Evolutionary conservation across 2,113 vertebrate genomes (phyloP).

Genomic region (Prolemur simus): DNA sequence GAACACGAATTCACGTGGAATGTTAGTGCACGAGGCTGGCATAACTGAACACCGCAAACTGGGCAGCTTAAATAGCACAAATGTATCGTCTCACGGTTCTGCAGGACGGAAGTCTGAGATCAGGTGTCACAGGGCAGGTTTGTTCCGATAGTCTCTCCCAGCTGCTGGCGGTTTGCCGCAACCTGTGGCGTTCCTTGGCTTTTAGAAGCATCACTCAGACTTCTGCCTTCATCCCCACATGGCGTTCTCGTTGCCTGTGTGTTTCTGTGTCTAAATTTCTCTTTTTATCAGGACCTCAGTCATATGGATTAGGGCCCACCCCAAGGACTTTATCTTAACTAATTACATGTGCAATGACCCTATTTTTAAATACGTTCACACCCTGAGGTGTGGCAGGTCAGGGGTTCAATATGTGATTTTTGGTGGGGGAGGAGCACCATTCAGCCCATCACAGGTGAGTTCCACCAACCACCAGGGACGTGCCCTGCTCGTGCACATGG

Average conservation of each 20-base stretch:
- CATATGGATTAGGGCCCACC: background rate
- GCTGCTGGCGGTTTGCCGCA: background rate
- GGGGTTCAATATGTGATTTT: background rate
- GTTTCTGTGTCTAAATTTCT: background rate
- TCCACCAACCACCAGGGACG: background rate
- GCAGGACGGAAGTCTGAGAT: background rate
- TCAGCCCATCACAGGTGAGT: background rate
- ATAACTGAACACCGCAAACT: background rate
- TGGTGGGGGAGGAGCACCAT: accelerated
- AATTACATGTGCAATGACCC: background rate
- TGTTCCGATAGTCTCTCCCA: accelerated
- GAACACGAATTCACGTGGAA: background rate
- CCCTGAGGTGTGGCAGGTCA: background rate
- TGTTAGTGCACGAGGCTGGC: no score
- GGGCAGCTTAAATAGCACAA: background rate
- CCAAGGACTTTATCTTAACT: background rate
- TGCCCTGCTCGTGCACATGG: background rate
- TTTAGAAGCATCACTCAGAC: background rate
- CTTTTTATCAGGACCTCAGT: background rate
- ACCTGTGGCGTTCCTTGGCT: background rate
- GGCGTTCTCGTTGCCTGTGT: background rate
- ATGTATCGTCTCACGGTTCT: background rate
- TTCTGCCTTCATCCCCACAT: background rate
- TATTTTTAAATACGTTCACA: background rate
- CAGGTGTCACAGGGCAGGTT: background rate